phyloP scores from a whole-genome alignment of 2,113 vertebrate species.

The Lophius piscatorius region DNA sequence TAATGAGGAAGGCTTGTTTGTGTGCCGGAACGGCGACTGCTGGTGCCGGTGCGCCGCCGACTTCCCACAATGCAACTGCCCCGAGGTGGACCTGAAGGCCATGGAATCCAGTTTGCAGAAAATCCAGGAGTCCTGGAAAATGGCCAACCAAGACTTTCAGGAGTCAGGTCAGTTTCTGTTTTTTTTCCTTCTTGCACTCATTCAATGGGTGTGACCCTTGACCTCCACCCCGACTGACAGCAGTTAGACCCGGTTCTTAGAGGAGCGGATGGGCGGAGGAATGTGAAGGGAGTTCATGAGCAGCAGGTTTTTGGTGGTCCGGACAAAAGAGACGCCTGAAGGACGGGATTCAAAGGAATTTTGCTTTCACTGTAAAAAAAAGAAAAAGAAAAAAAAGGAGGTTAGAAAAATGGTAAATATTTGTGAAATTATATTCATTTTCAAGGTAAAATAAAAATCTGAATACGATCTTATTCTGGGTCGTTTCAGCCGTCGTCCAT shows the following conservation, averaged over 20 bases:
- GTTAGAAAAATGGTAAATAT: too few species aligned
- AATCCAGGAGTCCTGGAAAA: conserved; percentile 76
- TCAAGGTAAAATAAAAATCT: too few species aligned
- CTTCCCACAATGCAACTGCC: conserved; percentile 83
- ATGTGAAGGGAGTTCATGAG: too few species aligned
- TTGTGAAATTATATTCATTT: too few species aligned
- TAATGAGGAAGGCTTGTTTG: conserved; percentile 83
- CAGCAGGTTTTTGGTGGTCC: too few species aligned
- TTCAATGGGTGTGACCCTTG: too few species aligned
- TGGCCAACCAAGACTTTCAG: conserved; percentile 81
- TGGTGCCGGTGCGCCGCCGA: conserved; percentile 81
- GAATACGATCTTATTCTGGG: too few species aligned
- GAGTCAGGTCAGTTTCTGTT: conserved; percentile 77
- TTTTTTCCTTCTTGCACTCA: conserved; percentile 4
- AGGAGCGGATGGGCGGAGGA: background rate
- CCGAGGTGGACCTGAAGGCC: conserved; percentile 77
- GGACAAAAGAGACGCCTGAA: too few species aligned
- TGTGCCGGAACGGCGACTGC: conserved; percentile 83
- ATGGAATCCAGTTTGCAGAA: conserved; percentile 81
- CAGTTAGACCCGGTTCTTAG: conserved; percentile 29
- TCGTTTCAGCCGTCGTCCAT: too few species aligned
- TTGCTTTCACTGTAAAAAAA: too few species aligned
- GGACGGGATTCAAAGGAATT: too few species aligned
- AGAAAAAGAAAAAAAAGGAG: too few species aligned
- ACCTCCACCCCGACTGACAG: conserved; percentile 19